Evolutionary conservation across 2,797 vertebrate genomes (phyloP).

Genomic region (Esox masquinongy): DNA sequence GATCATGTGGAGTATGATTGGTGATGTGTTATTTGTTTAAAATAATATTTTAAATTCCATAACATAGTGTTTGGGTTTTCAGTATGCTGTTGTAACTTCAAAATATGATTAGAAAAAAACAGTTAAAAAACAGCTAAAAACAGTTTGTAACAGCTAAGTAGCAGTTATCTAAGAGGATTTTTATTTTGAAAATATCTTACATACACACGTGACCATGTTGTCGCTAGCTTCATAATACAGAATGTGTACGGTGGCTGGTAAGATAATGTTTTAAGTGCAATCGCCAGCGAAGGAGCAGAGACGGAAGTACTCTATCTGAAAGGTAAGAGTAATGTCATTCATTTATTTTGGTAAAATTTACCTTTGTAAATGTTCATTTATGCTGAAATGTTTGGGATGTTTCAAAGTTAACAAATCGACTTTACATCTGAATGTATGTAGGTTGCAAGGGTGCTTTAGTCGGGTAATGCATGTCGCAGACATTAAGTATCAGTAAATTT

Average conservation of each 20-base stretch:
- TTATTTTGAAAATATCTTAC: too few relatives aligned
- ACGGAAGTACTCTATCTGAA: background rate
- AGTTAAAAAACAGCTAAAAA: too few relatives aligned
- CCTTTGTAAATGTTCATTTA: background rate
- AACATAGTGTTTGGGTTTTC: too few relatives aligned
- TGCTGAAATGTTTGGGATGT: background rate
- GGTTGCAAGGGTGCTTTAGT: background rate
- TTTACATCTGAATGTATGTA: background rate
- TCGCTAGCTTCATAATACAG: too few relatives aligned
- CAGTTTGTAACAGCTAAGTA: too few relatives aligned
- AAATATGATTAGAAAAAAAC: too few relatives aligned
- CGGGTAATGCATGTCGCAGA: background rate
- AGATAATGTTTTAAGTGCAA: background rate
- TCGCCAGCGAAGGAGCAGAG: background rate
- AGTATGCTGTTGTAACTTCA: too few relatives aligned
- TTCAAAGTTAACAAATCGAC: background rate
- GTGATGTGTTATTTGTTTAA: too few relatives aligned
- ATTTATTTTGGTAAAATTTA: background rate
- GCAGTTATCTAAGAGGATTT: too few relatives aligned
- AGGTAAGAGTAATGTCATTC: background rate
- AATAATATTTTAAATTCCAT: too few relatives aligned
- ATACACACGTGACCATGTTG: too few relatives aligned
- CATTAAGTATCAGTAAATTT: background rate
- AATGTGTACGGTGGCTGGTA: conserved; percentile 26
- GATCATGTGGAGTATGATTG: too few relatives aligned